These are phyloP conservation scores for Blennius ocellaris DNA, from an alignment of 2,113 vertebrate species.

Conservation along the genomic window DNA sequence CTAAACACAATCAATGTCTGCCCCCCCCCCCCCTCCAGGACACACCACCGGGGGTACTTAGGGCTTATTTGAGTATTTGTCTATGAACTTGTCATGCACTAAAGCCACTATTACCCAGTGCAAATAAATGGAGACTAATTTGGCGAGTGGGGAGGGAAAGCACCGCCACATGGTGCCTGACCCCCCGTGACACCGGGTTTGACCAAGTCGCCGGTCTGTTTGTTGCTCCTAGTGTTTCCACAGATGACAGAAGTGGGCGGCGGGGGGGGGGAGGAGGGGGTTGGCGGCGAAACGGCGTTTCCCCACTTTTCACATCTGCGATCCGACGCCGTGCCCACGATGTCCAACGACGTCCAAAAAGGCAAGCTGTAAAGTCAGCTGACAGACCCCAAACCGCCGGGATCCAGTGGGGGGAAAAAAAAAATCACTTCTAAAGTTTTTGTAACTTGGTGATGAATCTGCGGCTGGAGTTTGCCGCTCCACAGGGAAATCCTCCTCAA, in stretches of 20 bases:
- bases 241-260: slow-evolving; percentile 71
- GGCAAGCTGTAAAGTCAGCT: slow-evolving; percentile 16
- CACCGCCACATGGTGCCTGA: slow-evolving; percentile 78
- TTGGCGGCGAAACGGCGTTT: slow-evolving; percentile 49
- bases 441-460: too few relatives aligned
- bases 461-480: too few relatives aligned
- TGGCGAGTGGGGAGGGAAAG: slow-evolving; percentile 65
- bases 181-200: slow-evolving; percentile 67
- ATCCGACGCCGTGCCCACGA: slow-evolving; percentile 20
- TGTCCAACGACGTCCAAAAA: not conserved
- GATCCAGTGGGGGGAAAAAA: not conserved
- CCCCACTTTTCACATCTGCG: slow-evolving; percentile 69
- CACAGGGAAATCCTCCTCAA: too few relatives aligned
- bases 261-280: too few relatives aligned
- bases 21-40: slow-evolving; percentile 54
- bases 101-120: slow-evolving; percentile 71
- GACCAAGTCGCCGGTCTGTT: slow-evolving; percentile 77
- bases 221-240: slow-evolving; percentile 78
- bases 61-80: slow-evolving; percentile 54
- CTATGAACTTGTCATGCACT: slow-evolving; percentile 68
- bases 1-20: slow-evolving; percentile 75
- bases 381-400: not conserved
- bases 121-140: slow-evolving; percentile 84
- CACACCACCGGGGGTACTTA: slow-evolving; percentile 38
- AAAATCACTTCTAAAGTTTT: too few relatives aligned